These are phyloP conservation scores for Morus bassanus DNA, from an alignment of 2,797 vertebrate genomes.

Conservation along the genomic window DNA sequence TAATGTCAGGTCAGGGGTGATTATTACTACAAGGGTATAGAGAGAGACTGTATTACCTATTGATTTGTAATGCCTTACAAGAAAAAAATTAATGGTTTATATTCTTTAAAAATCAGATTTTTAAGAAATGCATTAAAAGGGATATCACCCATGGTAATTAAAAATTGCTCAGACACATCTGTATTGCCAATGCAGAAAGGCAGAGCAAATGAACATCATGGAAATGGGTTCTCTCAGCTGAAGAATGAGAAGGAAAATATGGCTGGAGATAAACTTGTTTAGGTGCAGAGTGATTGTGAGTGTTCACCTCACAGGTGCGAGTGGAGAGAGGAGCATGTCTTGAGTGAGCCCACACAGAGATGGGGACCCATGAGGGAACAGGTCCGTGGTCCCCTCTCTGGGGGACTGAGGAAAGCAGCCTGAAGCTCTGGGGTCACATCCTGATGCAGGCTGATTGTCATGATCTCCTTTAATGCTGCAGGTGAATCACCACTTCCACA, in stretches of 20 bases:
- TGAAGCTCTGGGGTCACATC: not conserved
- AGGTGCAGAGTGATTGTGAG: not conserved
- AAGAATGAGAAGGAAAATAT: not conserved
- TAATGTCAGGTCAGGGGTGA: not conserved
- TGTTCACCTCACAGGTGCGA: not conserved
- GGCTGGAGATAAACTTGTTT: not conserved
- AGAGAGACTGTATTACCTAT: too few relatives aligned
- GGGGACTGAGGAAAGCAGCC: not conserved
- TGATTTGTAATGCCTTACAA: not conserved
- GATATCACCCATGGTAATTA: not conserved
- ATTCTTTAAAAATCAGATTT: not conserved
- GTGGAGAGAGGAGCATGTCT: not conserved
- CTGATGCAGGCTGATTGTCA: fast-evolving
- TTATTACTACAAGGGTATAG: not conserved
- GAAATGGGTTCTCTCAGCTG: not conserved
- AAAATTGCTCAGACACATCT: not conserved
- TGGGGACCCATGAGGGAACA: not conserved
- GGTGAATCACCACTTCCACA: not conserved
- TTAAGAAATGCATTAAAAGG: not conserved
- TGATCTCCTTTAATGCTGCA: not conserved
- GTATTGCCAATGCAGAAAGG: not conserved
- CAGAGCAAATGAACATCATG: not conserved
- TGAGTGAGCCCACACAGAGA: not conserved
- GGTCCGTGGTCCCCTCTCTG: not conserved
- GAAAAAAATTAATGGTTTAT: not conserved